These are phyloP conservation scores for Drosophila falleni DNA, from an alignment of 2,888 invertebrate species.

Conservation along the genomic window DNA sequence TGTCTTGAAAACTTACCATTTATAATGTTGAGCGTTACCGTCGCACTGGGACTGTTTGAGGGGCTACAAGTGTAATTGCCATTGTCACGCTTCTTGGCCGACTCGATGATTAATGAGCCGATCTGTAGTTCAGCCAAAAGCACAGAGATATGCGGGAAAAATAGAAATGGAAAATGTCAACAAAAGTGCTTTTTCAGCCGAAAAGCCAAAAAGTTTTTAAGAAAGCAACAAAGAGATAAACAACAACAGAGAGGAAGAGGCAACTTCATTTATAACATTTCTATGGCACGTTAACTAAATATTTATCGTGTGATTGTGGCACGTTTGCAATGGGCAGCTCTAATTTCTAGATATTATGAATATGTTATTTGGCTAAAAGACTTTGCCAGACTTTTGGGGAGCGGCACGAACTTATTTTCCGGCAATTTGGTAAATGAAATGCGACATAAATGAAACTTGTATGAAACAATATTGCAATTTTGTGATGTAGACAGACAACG, in stretches of 20 bases:
- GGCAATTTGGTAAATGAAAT: conserved; percentile 32
- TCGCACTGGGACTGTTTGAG: conserved; percentile 95
- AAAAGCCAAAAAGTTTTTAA: conserved; percentile 1
- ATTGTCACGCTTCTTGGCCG: conserved; percentile 85
- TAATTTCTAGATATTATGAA: conserved; percentile 31
- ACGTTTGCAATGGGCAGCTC: conserved; percentile 34
- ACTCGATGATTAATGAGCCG: conserved; percentile 86
- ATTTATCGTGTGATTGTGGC: conserved; percentile 42
- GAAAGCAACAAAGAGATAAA: conserved; percentile 9
- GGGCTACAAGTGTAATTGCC: conserved; percentile 98
- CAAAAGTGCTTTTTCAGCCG: conserved; percentile 3
- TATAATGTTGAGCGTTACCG: conserved; percentile 95
- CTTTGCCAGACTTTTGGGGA: background rate
- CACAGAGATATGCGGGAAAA: conserved; percentile 15
- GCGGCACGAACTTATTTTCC: conserved; percentile 24
- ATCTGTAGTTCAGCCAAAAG: conserved; percentile 74
- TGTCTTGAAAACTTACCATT: conserved; percentile 89
- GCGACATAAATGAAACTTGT: conserved; percentile 58
- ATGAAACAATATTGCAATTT: conserved; percentile 68
- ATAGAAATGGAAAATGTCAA: conserved; percentile 11
- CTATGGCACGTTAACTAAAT: conserved; percentile 40
- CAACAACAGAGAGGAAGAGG: background rate
- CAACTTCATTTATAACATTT: conserved; percentile 25
- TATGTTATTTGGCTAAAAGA: conserved; percentile 16
- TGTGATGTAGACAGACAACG: conserved; percentile 13